Conservation (phyloP, 2,888 invertebrate species). For the Cheilosia impressa region DNA sequence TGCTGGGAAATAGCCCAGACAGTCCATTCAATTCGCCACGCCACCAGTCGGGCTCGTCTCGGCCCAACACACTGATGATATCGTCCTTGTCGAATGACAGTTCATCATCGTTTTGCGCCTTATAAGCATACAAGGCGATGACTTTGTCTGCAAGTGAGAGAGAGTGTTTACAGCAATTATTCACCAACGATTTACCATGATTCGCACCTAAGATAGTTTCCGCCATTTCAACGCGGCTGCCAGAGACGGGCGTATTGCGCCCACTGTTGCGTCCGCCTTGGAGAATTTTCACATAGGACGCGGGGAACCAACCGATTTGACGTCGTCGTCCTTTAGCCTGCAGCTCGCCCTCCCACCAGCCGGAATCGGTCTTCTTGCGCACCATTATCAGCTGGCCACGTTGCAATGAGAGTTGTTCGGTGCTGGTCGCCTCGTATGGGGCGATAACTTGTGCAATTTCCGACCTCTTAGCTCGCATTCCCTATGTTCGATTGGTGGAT, state of each 20-base stretch:
- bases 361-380: constrained; percentile 97
- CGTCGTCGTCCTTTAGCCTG: constrained; percentile 95
- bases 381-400: constrained; percentile 97
- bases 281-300: constrained; percentile 96
- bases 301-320: constrained; percentile 99
- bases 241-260: constrained; percentile 89
- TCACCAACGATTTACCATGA: background rate
- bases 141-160: constrained; percentile 88
- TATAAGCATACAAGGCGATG: constrained; percentile 96
- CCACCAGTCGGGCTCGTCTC: constrained; percentile 99
- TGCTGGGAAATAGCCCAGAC: constrained; percentile 97
- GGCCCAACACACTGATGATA: constrained; percentile 93
- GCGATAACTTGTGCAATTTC: constrained; percentile 98
- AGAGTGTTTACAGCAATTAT: background rate
- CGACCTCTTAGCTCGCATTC: constrained; percentile 89
- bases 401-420: constrained; percentile 95
- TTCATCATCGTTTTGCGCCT: constrained; percentile 97
- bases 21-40: constrained; percentile 95
- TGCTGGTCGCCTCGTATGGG: constrained; percentile 94
- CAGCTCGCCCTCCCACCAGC: constrained; percentile 99
- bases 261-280: constrained; percentile 89
- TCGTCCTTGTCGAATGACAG: constrained; percentile 96
- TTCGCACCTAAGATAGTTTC: constrained; percentile 83
- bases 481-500: constrained; percentile 80
- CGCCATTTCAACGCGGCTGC: constrained; percentile 87